Percentiles rank a stretch among this genome's conserved stretches.
Evolutionary conservation across 2,113 vertebrate species (phyloP).

Genomic region (Pteruthius melanotis): DNA sequence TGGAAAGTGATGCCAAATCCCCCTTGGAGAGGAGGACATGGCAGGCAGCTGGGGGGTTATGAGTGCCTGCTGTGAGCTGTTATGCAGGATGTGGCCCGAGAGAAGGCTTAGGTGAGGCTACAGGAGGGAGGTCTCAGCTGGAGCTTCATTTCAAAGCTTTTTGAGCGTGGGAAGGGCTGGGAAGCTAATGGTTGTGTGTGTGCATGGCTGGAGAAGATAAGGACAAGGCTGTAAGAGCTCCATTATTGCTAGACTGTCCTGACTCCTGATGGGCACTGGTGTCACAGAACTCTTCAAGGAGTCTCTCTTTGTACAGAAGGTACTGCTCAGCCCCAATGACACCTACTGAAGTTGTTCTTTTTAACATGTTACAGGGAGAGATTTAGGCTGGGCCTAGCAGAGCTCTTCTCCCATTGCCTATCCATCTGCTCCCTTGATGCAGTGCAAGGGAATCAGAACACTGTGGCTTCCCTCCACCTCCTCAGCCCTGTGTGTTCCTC

Average conservation of each 20-base stretch:
- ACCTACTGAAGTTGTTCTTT: background rate
- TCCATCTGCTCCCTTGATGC: background rate
- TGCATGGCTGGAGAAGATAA: background rate
- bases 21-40: background rate
- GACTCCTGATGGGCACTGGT: background rate
- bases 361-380: background rate
- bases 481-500: background rate
- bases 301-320: background rate
- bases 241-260: background rate
- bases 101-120: background rate
- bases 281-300: background rate
- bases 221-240: background rate
- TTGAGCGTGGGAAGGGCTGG: accelerated
- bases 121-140: background rate
- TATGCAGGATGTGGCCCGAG: background rate
- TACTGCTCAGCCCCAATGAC: background rate
- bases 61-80: background rate
- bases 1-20: background rate
- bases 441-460: background rate
- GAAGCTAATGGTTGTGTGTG: background rate
- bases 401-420: background rate
- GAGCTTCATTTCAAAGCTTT: background rate
- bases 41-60: background rate
- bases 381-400: background rate
- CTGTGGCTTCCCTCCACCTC: background rate